phyloP scores from a whole-genome alignment of 1,140 invertebrate genomes.

The Parapsyche elsis region DNA sequence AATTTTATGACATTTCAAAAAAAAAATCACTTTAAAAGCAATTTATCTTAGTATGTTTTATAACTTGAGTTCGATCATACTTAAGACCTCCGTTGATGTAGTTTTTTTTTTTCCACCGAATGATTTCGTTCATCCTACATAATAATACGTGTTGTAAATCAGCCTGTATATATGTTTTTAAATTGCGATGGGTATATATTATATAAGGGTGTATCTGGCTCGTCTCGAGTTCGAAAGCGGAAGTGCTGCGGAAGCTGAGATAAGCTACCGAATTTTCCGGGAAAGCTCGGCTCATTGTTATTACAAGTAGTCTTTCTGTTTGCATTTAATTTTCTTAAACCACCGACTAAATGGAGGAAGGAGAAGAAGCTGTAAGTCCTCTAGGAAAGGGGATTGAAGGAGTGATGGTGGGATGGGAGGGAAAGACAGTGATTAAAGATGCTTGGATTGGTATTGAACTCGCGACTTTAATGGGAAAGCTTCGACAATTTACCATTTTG shows the following conservation, averaged over 20 bases:
- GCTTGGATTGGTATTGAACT: not conserved
- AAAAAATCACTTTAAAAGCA: too few species aligned
- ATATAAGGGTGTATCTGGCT: too few species aligned
- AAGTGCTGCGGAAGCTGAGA: slow-evolving; percentile 28
- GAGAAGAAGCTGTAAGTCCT: slow-evolving; percentile 3
- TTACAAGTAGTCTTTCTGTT: slow-evolving; percentile 53
- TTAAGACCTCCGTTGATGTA: too few species aligned
- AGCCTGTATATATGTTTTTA: too few species aligned
- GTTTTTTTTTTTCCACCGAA: too few species aligned
- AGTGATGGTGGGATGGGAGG: too few species aligned
- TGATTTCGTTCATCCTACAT: too few species aligned
- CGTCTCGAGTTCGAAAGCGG: not conserved
- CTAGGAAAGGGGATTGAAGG: not conserved
- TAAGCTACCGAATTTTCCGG: slow-evolving; percentile 43
- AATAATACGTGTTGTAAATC: too few species aligned
- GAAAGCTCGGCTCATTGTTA: slow-evolving; percentile 51
- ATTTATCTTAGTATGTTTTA: too few species aligned
- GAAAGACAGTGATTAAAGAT: slow-evolving; percentile 47
- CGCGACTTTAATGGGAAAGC: slow-evolving; percentile 5
- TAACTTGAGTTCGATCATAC: too few species aligned
- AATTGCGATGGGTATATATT: too few species aligned
- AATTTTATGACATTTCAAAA: too few species aligned
- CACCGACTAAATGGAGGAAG: slow-evolving; percentile 38
- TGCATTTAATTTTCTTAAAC: slow-evolving; percentile 55
- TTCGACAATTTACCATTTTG: not conserved